Base-by-base conservation (phyloP, 1,140 invertebrate species). In the Drosophila neocordata region DNA sequence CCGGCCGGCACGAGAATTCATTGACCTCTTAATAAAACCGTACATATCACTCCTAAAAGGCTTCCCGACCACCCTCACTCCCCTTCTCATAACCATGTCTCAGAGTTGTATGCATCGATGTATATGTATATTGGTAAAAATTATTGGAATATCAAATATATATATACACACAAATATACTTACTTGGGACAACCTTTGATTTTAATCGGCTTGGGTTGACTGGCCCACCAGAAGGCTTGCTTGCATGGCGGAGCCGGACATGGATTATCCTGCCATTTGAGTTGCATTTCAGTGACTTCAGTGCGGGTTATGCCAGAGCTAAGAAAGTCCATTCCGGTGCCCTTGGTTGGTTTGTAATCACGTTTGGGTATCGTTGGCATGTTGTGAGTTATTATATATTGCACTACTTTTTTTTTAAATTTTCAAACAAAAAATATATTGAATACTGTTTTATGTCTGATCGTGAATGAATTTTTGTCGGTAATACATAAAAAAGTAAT, bases 211-310 rank as follows among this genome's bases (percentile, higher is more conserved):
- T 90, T 90, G n/a, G 89, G 89, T n/a, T 85, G 89, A 48, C 76
- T 83, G 62, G 89, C 82, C 89, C 89, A 90, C 89, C 89, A 90
- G 64, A 90, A 90, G 24, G 81, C 73, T 65, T 90, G 89, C 61
- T 90, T 79, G 59, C 89, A 90, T 8, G 89, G 89, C 3, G 89
- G 89, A 0, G 89, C 89, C 0, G 81, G 81, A n/a, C 89, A 90
- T 2, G 83, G 75, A 22, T 69, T 69, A 2, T 90, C 79, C 74
- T 90, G 77, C 76, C 81, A 90, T 15, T 90, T 90, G 9, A 90
- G 61, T 56, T 90, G 85, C 79, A 90, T 89, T 69, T 90, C 89
- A 7, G 85, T 87, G 44, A 87, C 83, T 59, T 87, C 83, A 4
- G 89, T 83, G 44, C 89, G 80, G 27, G 76, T 73, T n/a, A 87